A percentile compares a stretch with the other conserved stretches of the same genome.
Evolutionary conservation across 1,140 invertebrate species (phyloP).

Genomic region (Drosophila mauritiana): DNA sequence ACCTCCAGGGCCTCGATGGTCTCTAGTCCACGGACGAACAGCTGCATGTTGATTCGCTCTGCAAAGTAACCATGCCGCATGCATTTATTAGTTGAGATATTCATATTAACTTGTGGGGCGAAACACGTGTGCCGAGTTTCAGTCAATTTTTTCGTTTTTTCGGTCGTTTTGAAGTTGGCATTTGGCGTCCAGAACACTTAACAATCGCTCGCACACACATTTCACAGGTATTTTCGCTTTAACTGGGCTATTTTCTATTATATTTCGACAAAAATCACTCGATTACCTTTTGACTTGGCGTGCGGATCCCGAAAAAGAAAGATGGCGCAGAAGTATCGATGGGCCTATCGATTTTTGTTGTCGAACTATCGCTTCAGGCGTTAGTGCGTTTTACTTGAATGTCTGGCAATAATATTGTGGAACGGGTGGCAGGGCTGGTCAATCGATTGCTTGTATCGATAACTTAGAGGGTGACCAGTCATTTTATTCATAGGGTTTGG

Average conservation of each 20-base stretch:
- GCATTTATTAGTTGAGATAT: constrained; percentile 40
- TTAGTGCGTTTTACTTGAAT: neutral
- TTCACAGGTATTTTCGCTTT: constrained; percentile 14
- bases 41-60: constrained; percentile 80
- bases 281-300: constrained; percentile 79
- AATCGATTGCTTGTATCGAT: neutral
- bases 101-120: constrained; percentile 13
- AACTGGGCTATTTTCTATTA: constrained; percentile 32
- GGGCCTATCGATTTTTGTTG: neutral
- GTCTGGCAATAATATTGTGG: neutral
- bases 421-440: neutral
- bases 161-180: neutral
- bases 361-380: neutral
- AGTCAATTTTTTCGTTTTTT: constrained; percentile 14
- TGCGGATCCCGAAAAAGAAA: constrained; percentile 84
- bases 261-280: constrained; percentile 49
- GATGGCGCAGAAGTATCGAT: constrained; percentile 45
- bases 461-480: neutral
- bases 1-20: constrained; percentile 78
- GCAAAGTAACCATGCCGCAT: constrained; percentile 51
- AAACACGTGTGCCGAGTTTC: constrained; percentile 59
- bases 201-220: constrained; percentile 3
- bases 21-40: constrained; percentile 84
- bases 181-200: constrained; percentile 30
- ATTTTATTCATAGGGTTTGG: neutral